Base-by-base conservation (phyloP, 2,888 invertebrate species). In the Nephrocerus scutellatus region DNA sequence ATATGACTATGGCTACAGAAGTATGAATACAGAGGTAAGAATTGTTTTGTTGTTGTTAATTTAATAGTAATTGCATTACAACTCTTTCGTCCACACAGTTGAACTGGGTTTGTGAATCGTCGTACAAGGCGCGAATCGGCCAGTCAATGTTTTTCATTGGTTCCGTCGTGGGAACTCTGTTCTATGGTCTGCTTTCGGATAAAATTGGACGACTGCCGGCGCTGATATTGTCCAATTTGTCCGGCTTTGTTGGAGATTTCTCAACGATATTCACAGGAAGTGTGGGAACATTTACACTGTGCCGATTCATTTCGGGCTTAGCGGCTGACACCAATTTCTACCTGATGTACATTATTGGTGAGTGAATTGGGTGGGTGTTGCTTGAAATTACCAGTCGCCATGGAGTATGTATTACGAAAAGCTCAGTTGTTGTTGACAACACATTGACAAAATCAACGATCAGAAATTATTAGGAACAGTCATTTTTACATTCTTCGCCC, bases 101-200 rank as follows among this genome's bases (percentile, higher is more conserved):
- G 30, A 67, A 77, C 51, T 79, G 79, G 79, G 73, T 79, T 8
- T 78, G 78, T 55, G 70, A 71, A 8, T 68, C 76, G n/a, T 68
- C 70, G 39, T 78, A 77, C 71, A 75, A 74, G 56, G 72, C 76
- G 13, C 71, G 73, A 16, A 56, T 75, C 24, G 76, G 76, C 3
- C 77, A 78, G 57, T 75, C 76, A 9, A 62, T 76, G 50, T 79
- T 76, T 58, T 79, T 77, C 54, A 65, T 75, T 42, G 79, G 79
- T 9, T 75, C 76, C 15, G 73, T 77, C 12, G 56, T 76, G 31
- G 79, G 78, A 2, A 75, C 74, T 26, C 56, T 78, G 6, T 56
- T 66, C 29, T 72, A 77, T 48, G 78, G 79, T 8, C 59, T 74
- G 32, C 57, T 77, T 15, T 74, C 78, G 6, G 79, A 79, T 59